Base-by-base conservation (phyloP, 1,140 invertebrate genomes). In the Mercenaria mercenaria region DNA sequence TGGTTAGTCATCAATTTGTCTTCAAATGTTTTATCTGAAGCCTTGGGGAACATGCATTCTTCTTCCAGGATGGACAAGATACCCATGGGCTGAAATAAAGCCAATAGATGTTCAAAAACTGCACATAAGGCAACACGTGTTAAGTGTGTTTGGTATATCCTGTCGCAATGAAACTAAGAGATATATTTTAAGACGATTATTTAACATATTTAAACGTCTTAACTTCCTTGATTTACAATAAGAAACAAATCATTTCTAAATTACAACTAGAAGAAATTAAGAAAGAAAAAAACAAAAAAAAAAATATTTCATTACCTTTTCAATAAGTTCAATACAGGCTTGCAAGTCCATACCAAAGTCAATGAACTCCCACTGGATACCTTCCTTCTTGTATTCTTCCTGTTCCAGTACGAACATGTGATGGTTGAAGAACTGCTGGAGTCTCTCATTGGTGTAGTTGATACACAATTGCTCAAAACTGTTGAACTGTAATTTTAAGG, bases 1-100 rank as follows among this genome's bases (percentile, higher is more conserved):
- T 99, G 99, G 97, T 99, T 99, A 96, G 98, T 98, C 97, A 98
- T 98, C 97, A 99, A 97, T 96, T 99, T 99, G 95, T 99, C 98
- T 96, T 98, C 94, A 96, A 99, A 99, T 95, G 99, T 99, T 97
- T 98, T 98, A 96, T 99, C 99, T 93, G 98, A 99, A 95, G 99
- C 99, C 97, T 99, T 99, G 94, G 99, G 99, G 97, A 99, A 99
- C 98, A 99, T 99, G 98, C 98, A 99, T 97, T 99, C 99, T 98
- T 99, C 99, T 97, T 99, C 99, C 97, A 99, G 98, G 96, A 99
- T 99, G 96, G 99, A 99, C 95, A 99, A 97, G 97, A 99, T 99
- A 98, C 99, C 99, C 98, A 99, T 99, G 95, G 99, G 99, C 98
- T 99, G 96, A 37, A 72, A 72, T 15, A 61, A 18, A 8, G 23